Evolutionary conservation across 2,888 invertebrate genomes (phyloP).

Genomic region (Scaeva pyrastri): DNA sequence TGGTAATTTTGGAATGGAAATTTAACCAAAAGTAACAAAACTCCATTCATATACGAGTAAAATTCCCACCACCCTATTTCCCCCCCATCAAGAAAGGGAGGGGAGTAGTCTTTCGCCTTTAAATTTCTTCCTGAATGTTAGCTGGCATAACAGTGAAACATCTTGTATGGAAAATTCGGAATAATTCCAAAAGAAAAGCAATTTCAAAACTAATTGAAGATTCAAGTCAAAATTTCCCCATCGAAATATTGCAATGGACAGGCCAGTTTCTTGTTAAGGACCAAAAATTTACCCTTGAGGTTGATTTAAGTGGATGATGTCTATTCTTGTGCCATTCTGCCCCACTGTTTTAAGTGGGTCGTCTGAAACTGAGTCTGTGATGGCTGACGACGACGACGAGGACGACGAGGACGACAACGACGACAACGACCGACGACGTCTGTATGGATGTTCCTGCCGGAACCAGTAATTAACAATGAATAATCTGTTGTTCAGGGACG

Average conservation of each 20-base stretch:
- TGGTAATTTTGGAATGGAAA: slow-evolving; percentile 60
- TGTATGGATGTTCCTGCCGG: slow-evolving; percentile 54
- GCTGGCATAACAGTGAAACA: not conserved
- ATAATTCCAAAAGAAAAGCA: not conserved
- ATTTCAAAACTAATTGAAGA: not conserved
- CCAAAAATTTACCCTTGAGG: too few relatives aligned
- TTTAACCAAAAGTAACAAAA: slow-evolving; percentile 51
- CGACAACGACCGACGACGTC: too few relatives aligned
- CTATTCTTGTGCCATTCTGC: not conserved
- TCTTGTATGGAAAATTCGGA: not conserved
- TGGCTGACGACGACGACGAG: too few relatives aligned
- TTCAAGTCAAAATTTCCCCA: too few relatives aligned
- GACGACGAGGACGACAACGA: too few relatives aligned
- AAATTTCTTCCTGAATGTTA: not conserved
- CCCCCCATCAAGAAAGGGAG: not conserved
- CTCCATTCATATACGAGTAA: not conserved
- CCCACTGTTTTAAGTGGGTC: not conserved
- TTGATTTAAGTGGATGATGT: too few relatives aligned
- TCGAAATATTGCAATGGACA: too few relatives aligned
- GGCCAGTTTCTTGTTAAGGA: too few relatives aligned
- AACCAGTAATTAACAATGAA: slow-evolving; percentile 73
- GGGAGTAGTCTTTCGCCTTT: not conserved
- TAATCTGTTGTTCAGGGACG: slow-evolving; percentile 64
- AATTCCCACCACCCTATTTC: slow-evolving; percentile 20
- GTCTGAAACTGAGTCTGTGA: slow-evolving; percentile 20